These are phyloP conservation scores for Cyprinodon tularosa DNA, from an alignment of 2,113 vertebrate species.

Conservation along the genomic window DNA sequence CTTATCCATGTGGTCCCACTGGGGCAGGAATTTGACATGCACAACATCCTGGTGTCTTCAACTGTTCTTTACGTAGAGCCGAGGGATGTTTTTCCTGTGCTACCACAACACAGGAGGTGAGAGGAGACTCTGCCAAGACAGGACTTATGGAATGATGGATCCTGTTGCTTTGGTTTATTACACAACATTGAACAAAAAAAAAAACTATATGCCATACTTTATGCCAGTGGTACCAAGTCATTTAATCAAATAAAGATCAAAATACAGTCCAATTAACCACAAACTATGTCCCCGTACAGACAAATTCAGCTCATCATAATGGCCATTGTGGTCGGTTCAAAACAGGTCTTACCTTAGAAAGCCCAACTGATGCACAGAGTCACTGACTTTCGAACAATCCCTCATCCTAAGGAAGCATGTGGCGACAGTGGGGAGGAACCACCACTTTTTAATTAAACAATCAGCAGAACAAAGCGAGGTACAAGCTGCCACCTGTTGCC, in stretches of 20 bases:
- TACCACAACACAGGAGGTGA: conserved; percentile 12
- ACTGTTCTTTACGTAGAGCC: conserved; percentile 9
- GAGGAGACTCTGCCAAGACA: background rate
- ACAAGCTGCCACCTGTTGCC: background rate
- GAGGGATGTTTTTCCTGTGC: conserved; percentile 28
- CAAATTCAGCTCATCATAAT: too few species aligned
- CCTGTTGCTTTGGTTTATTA: background rate
- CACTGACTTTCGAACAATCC: background rate
- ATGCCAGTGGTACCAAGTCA: background rate
- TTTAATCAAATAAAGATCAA: too few species aligned
- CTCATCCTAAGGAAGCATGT: background rate
- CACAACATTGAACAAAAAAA: too few species aligned
- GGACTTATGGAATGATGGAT: background rate
- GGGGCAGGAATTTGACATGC: conserved; percentile 39
- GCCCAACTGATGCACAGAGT: background rate
- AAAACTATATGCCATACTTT: background rate
- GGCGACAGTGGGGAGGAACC: background rate
- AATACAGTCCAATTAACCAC: too few species aligned
- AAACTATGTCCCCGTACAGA: too few species aligned
- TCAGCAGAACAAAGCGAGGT: background rate
- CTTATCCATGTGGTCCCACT: conserved; percentile 26
- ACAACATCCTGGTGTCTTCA: conserved; percentile 52
- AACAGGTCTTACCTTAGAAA: too few species aligned
- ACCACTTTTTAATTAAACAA: background rate
- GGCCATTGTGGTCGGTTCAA: too few species aligned